Base-by-base conservation (phyloP, 2,888 invertebrate genomes). In the Noctua janthe region DNA sequence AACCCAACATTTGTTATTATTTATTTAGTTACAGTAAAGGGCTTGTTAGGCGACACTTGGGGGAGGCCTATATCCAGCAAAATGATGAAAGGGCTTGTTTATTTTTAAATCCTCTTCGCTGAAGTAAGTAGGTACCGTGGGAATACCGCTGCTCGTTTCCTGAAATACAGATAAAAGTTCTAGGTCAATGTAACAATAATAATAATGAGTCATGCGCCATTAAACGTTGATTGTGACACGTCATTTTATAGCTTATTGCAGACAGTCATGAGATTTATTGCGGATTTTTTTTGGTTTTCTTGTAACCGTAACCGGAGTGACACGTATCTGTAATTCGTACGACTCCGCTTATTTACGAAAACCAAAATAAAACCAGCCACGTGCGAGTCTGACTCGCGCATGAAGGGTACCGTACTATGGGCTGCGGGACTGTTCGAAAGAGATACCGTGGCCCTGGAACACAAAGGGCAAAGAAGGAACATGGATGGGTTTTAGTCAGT, bases 111-210 rank as follows among this genome's bases (percentile, higher is more conserved):
- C 35, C 3, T 29, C 20, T 64, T 56, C 11, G 20, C 47, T 54
- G 64, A 71, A 66, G 8, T 35, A 64, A 35, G 10, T 35, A 64
- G 64, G 20, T 23, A 66, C 64, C 64, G 64, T 80, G 67, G 67
- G 67, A 73, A 80, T 43, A 51, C 51, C 35, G 51, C 39, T 17
- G 7, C 7, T 49, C 15, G 11, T 77, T 86, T 82, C 77, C 84
- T 84, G 82, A 78, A 75, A 86, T 43, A 54, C 67, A 13, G 82
- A 75, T 82, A 66, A 51, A 49, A 13, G 29, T 70, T 73, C 69
- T 67, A 82, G 80, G 74, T 82, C 82, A 80, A 69, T 74, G 67
- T 51, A n/a, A 82, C 59, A 74, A 59, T 80, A 82, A 82, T 29
- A 81, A 43, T 72, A 54, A 13, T 56, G 82, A 82, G 29, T 80